Conservation (phyloP, 2,888 invertebrate genomes). For the Temnothorax ravouxi region DNA sequence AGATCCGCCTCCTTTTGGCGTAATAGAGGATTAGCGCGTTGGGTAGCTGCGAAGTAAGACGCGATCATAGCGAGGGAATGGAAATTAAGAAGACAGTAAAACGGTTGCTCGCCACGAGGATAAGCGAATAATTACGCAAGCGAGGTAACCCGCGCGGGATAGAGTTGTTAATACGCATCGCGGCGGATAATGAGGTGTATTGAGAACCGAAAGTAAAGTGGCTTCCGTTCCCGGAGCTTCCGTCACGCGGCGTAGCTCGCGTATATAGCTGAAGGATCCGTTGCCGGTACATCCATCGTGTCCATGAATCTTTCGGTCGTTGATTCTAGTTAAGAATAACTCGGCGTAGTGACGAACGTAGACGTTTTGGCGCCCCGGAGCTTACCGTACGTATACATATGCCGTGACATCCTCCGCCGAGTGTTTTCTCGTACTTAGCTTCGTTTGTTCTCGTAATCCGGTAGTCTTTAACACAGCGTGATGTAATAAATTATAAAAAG, state of each 20-base stretch:
- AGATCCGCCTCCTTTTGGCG: no score
- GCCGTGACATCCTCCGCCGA: background rate
- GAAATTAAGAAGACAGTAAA: constrained; percentile 52
- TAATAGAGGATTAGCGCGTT: constrained; percentile 1
- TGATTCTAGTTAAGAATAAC: constrained; percentile 59
- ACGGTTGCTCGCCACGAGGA: constrained; percentile 42
- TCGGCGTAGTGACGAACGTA: constrained; percentile 34
- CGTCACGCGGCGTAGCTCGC: constrained; percentile 45
- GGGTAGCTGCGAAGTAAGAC: constrained; percentile 4
- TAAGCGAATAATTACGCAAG: constrained; percentile 67
- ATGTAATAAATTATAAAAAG: constrained; percentile 1
- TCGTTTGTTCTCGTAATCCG: background rate
- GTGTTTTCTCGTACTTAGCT: background rate
- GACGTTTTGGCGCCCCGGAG: background rate
- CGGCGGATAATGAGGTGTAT: constrained; percentile 46
- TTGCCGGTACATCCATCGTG: constrained; percentile 29
- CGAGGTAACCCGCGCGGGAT: constrained; percentile 64
- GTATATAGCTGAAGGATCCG: constrained; percentile 28
- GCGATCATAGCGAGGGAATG: constrained; percentile 9
- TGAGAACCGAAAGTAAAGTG: constrained; percentile 53
- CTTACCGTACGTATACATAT: background rate
- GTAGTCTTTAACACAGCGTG: background rate
- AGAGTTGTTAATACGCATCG: constrained; percentile 61
- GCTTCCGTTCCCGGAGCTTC: constrained; percentile 49
- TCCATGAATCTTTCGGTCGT: constrained; percentile 48